Evolutionary conservation across 1,140 invertebrate genomes (phyloP), one percentile per base, ranked within the genome.

Genomic region (Prorops nasuta): DNA sequence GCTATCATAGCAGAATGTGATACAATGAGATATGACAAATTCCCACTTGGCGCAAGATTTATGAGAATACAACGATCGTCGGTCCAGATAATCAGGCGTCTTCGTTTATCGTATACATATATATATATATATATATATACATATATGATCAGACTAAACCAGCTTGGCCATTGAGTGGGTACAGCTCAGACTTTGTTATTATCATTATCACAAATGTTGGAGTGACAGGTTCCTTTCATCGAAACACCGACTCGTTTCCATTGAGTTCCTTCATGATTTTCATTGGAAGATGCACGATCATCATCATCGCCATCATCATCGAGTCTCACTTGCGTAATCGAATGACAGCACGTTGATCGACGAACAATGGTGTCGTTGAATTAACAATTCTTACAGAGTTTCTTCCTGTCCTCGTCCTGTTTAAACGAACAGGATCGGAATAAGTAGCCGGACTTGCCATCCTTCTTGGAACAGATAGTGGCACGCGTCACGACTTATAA

Each of bases 331-430:
- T 34, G 35, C 48, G 14, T 39, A 51, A 51, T 60, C 58, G 50
- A 54, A 22, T 37, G 37, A 6, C 37, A 17, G 7, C 37, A 9
- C 18, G 24, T 19, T 24, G 37, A 47, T 41, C 44, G 44, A 15
- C 34, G 49, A 56, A 58, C 56, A 51, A 50, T 59, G 54, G 49
- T 56, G 61, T 55, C 49, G 51, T 44, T 60, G 44, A 69, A 67
- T 70, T 62, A 64, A 60, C 40, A 38, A 68, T 69, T 69, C 67
- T 59, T 39, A 52, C 51, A 63, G 54, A 60, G 60, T 51, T 56
- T 54, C 57, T 68, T 69, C 56, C 60, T 68, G 64, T 66, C 55
- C 62, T 65, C 58, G 64, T 66, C 62, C 55, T 60, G 64, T 65
- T 69, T 69, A 49, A 58, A 32, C 49, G 53, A 58, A 50, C 55